A percentile compares a stretch with the other conserved stretches of the same genome.
phyloP scores from a whole-genome alignment of 2,888 invertebrate genomes.

The Chymomyza procnemis region DNA sequence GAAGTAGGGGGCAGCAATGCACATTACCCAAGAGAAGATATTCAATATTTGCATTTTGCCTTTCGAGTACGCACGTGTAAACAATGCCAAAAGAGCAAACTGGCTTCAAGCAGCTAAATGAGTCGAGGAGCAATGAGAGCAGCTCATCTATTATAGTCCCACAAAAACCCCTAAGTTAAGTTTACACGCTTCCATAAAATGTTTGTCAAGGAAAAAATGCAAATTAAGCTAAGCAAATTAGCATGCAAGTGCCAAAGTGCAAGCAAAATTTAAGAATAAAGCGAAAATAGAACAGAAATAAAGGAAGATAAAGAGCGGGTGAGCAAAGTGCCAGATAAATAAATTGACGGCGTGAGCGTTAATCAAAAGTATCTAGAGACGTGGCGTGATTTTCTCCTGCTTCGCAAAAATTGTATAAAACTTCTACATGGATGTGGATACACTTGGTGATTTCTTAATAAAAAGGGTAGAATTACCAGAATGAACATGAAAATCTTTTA shows the following conservation, averaged over 20 bases:
- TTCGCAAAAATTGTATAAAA: neutral
- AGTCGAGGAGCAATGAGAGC: neutral
- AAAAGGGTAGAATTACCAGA: too few species aligned
- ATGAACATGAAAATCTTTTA: too few species aligned
- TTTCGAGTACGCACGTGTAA: neutral
- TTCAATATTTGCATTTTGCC: conserved; percentile 33
- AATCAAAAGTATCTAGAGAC: neutral
- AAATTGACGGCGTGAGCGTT: neutral
- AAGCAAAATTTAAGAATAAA: conserved; percentile 26
- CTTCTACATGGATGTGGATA: too few species aligned
- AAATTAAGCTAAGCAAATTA: conserved; percentile 66
- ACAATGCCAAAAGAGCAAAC: neutral
- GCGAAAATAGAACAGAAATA: neutral
- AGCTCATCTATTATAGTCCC: conserved; percentile 37
- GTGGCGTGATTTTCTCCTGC: neutral
- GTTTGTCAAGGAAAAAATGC: conserved; percentile 39
- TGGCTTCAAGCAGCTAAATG: neutral
- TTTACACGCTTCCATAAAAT: conserved; percentile 45
- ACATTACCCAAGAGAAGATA: conserved; percentile 14
- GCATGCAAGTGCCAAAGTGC: conserved; percentile 61
- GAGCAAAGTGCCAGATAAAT: neutral
- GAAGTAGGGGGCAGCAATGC: neutral
- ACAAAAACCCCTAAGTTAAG: conserved; percentile 28
- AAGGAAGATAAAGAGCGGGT: neutral
- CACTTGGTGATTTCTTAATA: too few species aligned